Conservation (phyloP, 2,888 invertebrate genomes). For the Tinea semifulvella region DNA sequence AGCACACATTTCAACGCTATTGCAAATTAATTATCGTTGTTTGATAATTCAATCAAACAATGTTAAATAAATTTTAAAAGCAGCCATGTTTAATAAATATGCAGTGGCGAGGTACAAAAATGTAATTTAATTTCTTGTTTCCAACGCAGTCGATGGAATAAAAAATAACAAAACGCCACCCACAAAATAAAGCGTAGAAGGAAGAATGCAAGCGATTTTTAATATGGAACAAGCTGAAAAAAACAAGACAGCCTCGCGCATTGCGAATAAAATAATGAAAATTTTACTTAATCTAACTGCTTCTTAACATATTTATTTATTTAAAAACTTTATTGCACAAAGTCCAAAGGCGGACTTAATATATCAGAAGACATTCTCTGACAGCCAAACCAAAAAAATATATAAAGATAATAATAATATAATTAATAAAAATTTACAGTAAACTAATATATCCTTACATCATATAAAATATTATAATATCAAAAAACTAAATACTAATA, state of each 20-base stretch:
- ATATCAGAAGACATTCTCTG: no score
- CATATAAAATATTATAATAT: no score
- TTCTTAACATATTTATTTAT: not conserved
- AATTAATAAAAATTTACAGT: no score
- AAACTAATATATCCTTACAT: no score
- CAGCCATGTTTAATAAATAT: conserved; percentile 1
- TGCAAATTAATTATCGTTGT: no score
- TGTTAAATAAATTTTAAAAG: not conserved
- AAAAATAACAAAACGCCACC: conserved; percentile 38
- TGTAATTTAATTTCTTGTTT: conserved; percentile 2
- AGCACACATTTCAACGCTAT: no score
- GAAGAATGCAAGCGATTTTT: conserved; percentile 64
- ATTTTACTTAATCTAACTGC: not conserved
- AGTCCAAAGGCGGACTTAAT: no score
- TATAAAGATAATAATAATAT: no score
- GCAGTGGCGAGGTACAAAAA: not conserved
- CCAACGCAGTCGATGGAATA: conserved; percentile 25
- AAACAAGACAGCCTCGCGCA: conserved; percentile 30
- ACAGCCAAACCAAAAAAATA: no score
- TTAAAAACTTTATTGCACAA: no score
- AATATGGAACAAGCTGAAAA: conserved; percentile 47
- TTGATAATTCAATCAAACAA: not conserved
- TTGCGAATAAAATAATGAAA: conserved; percentile 34
- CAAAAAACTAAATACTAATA: no score
- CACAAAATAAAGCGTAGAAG: conserved; percentile 47